Conservation (phyloP, 1,140 invertebrate species). For the Camponotus pennsylvanicus region DNA sequence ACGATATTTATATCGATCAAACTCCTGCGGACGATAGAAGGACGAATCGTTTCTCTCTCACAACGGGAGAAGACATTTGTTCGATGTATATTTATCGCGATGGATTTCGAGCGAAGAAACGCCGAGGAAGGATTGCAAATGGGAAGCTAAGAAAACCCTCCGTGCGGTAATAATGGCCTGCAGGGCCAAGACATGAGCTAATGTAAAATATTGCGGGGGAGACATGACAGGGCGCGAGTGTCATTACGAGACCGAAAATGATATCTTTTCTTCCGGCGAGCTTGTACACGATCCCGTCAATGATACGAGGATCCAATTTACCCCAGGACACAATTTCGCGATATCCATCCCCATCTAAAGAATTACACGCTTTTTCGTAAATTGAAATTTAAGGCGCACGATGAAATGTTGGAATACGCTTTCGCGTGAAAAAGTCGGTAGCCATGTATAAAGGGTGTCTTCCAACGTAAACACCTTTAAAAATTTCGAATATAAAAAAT, state of each 20-base stretch:
- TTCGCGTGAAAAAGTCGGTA: neutral
- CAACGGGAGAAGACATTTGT: neutral
- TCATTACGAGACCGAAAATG: conserved; percentile 17
- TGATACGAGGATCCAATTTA: conserved; percentile 27
- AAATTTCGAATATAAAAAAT: neutral
- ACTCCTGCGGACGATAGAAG: conserved; percentile 37
- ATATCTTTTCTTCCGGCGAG: neutral
- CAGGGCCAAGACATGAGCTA: neutral
- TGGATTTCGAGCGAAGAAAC: neutral
- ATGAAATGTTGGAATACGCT: neutral
- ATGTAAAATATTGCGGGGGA: conserved; percentile 23
- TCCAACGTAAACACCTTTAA: neutral
- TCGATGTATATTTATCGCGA: conserved; percentile 1
- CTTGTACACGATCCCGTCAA: neutral
- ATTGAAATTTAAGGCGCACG: neutral
- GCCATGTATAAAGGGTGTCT: too few species aligned
- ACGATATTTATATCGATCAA: conserved; percentile 60
- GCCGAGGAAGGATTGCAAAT: neutral
- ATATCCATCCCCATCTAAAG: neutral
- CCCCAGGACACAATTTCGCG: neutral
- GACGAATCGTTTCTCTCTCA: neutral
- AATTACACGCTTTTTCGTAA: neutral
- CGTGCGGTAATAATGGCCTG: neutral
- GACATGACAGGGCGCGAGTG: neutral
- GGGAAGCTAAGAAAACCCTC: conserved; percentile 2